Conservation (phyloP, 2,888 invertebrate genomes). For the Pristionchus fissidentatus region DNA sequence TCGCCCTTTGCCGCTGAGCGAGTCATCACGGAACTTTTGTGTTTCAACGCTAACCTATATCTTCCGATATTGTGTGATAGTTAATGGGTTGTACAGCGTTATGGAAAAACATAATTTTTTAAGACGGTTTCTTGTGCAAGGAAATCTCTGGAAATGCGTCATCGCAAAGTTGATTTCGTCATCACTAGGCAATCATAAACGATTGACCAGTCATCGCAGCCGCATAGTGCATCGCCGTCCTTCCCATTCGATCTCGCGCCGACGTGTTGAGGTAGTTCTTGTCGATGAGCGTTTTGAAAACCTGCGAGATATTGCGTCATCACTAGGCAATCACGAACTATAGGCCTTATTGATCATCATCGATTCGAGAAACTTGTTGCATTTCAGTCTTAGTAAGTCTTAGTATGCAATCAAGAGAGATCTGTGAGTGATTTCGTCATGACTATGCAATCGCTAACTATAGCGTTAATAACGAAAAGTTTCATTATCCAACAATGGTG, state of each 20-base stretch:
- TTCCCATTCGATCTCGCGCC: constrained; percentile 59
- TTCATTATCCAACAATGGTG: neutral
- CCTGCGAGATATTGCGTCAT: neutral
- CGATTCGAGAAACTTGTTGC: neutral
- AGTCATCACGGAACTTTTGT: too few species aligned
- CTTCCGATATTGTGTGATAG: too few species aligned
- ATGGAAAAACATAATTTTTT: neutral
- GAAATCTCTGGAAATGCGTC: too few species aligned
- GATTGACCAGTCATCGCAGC: constrained; percentile 60
- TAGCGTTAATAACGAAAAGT: too few species aligned
- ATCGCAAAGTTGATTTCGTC: neutral
- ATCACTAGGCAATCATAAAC: constrained; percentile 31
- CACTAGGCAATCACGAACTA: too few species aligned
- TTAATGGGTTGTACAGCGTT: too few species aligned
- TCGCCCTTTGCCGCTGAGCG: too few species aligned
- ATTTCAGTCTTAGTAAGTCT: neutral
- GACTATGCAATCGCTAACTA: too few species aligned
- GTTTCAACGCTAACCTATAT: too few species aligned
- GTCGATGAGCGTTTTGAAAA: neutral
- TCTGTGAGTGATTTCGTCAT: too few species aligned
- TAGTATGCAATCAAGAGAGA: too few species aligned
- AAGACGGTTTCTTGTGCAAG: too few species aligned
- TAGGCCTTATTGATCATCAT: neutral
- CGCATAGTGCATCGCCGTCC: constrained; percentile 70
- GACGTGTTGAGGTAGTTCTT: neutral